Conservation (phyloP, 2,113 vertebrate species). For the Egretta garzetta region DNA sequence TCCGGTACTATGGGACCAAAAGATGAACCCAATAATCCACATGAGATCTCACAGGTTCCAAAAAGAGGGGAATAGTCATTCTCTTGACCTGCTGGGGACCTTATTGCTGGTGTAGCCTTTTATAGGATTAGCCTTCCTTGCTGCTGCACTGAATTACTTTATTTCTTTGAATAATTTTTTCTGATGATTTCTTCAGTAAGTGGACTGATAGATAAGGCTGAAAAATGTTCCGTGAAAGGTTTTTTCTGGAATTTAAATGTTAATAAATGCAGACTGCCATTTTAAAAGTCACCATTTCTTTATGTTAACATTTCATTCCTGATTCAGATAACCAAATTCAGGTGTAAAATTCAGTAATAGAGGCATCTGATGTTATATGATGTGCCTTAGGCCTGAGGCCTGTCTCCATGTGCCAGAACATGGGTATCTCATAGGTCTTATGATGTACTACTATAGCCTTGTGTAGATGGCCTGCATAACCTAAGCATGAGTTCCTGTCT, state of each 20-base stretch:
- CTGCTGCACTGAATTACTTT: neutral
- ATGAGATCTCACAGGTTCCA: neutral
- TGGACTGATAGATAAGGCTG: neutral
- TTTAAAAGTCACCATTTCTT: neutral
- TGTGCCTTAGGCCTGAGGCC: neutral
- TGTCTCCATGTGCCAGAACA: neutral
- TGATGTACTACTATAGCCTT: neutral
- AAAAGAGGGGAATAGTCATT: neutral
- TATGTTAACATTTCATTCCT: neutral
- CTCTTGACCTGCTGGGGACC: neutral
- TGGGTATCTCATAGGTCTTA: neutral
- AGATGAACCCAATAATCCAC: neutral
- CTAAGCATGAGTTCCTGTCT: neutral
- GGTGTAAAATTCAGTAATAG: neutral
- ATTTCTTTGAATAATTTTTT: neutral
- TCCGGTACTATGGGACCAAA: neutral
- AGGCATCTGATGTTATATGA: neutral
- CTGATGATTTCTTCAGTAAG: neutral
- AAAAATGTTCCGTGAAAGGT: neutral
- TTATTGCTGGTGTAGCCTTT: neutral
- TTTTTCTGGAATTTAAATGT: neutral
- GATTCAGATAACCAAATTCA: neutral
- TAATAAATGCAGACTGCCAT: neutral
- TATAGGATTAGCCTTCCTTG: neutral
- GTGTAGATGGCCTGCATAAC: neutral